Evolutionary conservation across 2,113 vertebrate genomes (phyloP).

Genomic region (Dipodomys ordii): DNA sequence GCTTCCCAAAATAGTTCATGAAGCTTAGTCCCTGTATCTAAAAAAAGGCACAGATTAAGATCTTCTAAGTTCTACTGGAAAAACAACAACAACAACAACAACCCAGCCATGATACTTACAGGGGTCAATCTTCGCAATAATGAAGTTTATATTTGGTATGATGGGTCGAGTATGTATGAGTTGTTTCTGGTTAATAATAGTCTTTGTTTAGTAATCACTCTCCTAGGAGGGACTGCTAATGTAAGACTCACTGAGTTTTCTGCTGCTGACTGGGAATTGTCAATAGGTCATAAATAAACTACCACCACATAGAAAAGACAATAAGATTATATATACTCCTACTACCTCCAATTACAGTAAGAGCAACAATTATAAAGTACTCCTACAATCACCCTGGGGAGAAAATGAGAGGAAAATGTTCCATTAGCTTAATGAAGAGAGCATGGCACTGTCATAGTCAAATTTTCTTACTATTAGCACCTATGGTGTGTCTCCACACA

Average conservation of each 20-base stretch:
- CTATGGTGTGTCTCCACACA: conserved; percentile 83
- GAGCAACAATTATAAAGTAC: conserved; percentile 91
- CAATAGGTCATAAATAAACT: conserved; percentile 82
- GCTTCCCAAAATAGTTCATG: neutral
- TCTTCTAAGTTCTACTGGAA: conserved; percentile 5
- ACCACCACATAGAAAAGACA: conserved; percentile 86
- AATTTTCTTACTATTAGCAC: conserved; percentile 88
- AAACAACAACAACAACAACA: too few relatives aligned
- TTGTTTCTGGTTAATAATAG: conserved; percentile 85
- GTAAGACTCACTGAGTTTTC: conserved; percentile 82
- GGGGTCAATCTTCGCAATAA: conserved; percentile 65
- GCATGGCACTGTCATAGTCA: conserved; percentile 80
- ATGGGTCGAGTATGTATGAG: conserved; percentile 58
- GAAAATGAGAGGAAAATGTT: conserved; percentile 92
- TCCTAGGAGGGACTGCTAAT: conserved; percentile 85
- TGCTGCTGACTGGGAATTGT: conserved; percentile 85
- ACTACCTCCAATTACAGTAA: conserved; percentile 90
- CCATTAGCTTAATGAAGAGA: conserved; percentile 91
- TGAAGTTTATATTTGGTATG: conserved; percentile 78
- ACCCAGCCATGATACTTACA: neutral
- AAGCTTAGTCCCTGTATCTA: neutral
- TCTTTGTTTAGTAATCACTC: conserved; percentile 82
- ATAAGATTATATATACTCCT: conserved; percentile 91
- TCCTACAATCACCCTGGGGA: conserved; percentile 88
- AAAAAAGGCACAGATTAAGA: conserved; percentile 56